A percentile compares a stretch with the other conserved stretches of the same genome.
phyloP scores from a whole-genome alignment of 2,113 vertebrate genomes.

The Stigmatopora argus region DNA sequence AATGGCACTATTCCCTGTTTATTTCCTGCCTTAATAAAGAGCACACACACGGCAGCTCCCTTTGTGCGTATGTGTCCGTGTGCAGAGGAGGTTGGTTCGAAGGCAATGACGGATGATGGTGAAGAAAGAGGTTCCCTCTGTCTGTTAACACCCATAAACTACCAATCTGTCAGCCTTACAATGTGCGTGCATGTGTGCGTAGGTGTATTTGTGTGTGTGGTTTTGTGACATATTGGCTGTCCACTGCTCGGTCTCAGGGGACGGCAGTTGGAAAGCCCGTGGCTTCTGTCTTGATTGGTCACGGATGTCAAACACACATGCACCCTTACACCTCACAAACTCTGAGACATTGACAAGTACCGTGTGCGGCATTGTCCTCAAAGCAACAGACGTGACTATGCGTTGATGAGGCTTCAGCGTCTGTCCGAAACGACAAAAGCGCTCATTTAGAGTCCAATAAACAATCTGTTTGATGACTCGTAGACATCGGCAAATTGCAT shows the following conservation, averaged over 20 bases:
- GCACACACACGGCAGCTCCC: background rate
- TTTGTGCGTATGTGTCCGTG: constrained; percentile 3
- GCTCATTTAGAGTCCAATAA: constrained; percentile 27
- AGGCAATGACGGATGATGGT: constrained; percentile 56
- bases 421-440: constrained; percentile 39
- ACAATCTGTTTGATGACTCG: constrained; percentile 13
- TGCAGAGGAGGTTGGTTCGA: constrained; percentile 38
- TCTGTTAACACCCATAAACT: constrained; percentile 69
- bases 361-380: constrained; percentile 6
- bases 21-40: constrained; percentile 38
- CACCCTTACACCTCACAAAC: constrained; percentile 12
- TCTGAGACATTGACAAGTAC: background rate
- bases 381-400: constrained; percentile 47
- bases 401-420: constrained; percentile 26
- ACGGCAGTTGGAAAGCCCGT: constrained; percentile 62
- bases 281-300: constrained; percentile 64
- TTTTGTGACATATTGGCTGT: constrained; percentile 31
- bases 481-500: background rate
- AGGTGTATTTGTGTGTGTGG: constrained; percentile 18
- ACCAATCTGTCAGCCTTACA: constrained; percentile 60
- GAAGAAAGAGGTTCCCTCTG: constrained; percentile 57
- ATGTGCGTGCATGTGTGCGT: constrained; percentile 21
- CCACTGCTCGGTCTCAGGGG: constrained; percentile 39
- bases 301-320: constrained; percentile 36
- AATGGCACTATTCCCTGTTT: constrained; percentile 24